Conservation (phyloP, 2,797 vertebrate species). For the Furcifer pardalis region DNA sequence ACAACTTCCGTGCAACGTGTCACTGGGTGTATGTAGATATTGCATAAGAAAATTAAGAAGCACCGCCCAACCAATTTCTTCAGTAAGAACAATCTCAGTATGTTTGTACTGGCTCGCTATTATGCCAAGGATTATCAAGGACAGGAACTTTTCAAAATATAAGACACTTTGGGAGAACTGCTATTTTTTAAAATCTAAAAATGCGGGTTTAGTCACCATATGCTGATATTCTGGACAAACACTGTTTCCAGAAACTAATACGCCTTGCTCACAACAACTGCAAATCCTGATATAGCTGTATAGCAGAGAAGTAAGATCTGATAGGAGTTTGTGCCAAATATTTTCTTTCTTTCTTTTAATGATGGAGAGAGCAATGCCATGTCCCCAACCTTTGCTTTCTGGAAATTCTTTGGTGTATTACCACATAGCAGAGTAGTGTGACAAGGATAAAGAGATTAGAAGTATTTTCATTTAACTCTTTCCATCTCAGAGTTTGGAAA, state of each 20-base stretch:
- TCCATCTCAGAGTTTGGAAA: slow-evolving; percentile 59
- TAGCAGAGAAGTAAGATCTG: not conserved
- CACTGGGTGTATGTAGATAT: not conserved
- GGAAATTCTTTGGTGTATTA: slow-evolving; percentile 86
- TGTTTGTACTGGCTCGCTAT: slow-evolving; percentile 60
- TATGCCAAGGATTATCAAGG: slow-evolving; percentile 52
- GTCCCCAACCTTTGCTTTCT: slow-evolving; percentile 66
- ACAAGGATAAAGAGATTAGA: slow-evolving; percentile 87
- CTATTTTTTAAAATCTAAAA: slow-evolving; percentile 26
- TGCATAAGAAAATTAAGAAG: not conserved
- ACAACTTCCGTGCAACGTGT: slow-evolving; percentile 44
- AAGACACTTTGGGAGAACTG: too few relatives aligned
- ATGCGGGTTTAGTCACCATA: not conserved
- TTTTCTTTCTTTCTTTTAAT: slow-evolving; percentile 38
- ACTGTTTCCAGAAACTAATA: not conserved
- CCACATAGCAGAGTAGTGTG: slow-evolving; percentile 80
- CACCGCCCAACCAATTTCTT: slow-evolving; percentile 49
- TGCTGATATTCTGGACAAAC: too few relatives aligned
- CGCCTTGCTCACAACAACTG: slow-evolving; percentile 14
- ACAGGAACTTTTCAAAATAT: slow-evolving; percentile 35
- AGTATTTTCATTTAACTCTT: slow-evolving; percentile 77
- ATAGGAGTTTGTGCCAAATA: slow-evolving; percentile 31
- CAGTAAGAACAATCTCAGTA: slow-evolving; percentile 65
- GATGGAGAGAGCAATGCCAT: slow-evolving; percentile 50
- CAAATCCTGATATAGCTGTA: slow-evolving; percentile 21